Base-by-base conservation (phyloP, 1,140 invertebrate species). In the Calephelis virginiensis region DNA sequence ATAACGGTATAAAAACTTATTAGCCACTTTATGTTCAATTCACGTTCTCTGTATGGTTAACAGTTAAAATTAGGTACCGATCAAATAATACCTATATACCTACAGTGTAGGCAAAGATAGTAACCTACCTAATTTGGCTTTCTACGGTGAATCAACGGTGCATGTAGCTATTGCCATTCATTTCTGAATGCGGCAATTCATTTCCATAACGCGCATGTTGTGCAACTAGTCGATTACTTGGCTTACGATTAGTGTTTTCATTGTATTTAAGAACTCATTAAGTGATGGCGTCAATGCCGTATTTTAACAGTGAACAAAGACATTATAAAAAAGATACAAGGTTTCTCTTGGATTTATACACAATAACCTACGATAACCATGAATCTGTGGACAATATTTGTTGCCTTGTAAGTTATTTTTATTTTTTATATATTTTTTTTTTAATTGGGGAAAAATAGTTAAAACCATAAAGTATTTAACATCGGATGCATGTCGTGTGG, bases 291-390 rank as follows among this genome's bases (percentile, higher is more conserved):
- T 91, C 89, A 68, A 81, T 91, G 84, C 89, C 89, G 66, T 91
- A 91, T 78, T 86, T 90, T 76, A 85, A 91, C 76, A 75, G 82
- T 49, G 87, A 90, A 91, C 93, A 93, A 90, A 92, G 95, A 73
- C 95, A 96, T 86, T 97, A 97, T 82, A 97, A 97, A 90, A 96
- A 97, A 86, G 96, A 97, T 80, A 96, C 95, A 17, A 92, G 95
- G 73, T 97, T 96, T 89, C 93, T 97, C 53, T 90, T 94, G 71
- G 96, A 97, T 92, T 92, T 97, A 50, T 97, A 97, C 79, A 97
- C 96, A 10, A 93, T 97, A 73, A 96, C 96, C 10, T 95, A 95
- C 80, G 96, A 97, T 83, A 95, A 95, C 74, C 93, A 95, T 77
- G 95, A 96, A 90, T 94, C 93, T 17, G 89, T 95, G 40, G 94